These are phyloP conservation scores for Mylabris sibirica DNA, from an alignment of 2,888 invertebrate genomes.

Conservation along the genomic window DNA sequence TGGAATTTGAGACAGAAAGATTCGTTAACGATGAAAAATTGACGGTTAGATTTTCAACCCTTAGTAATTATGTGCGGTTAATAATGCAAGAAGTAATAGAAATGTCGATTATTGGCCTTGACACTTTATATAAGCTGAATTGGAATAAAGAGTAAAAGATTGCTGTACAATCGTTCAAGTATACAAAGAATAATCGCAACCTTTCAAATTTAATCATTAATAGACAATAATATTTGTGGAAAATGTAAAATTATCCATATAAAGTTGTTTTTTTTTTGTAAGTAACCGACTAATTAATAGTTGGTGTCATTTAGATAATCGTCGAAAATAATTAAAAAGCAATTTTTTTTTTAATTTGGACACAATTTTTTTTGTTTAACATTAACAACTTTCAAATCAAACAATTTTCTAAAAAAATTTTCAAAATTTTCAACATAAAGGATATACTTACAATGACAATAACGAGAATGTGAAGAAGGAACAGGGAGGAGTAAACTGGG, in stretches of 20 bases:
- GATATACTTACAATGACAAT: conserved; percentile 46
- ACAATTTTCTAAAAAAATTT: not conserved
- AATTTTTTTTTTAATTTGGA: not conserved
- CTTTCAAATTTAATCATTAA: conserved; percentile 29
- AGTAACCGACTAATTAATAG: not conserved
- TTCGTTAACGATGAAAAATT: no score
- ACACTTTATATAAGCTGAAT: conserved; percentile 38
- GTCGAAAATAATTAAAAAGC: not conserved
- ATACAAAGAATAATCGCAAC: conserved; percentile 28
- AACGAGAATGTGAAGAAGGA: conserved; percentile 50
- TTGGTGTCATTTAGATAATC: not conserved
- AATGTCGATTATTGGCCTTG: conserved; percentile 45
- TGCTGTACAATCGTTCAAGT: conserved; percentile 33
- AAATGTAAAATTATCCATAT: not conserved
- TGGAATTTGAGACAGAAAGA: no score
- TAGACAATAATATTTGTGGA: not conserved
- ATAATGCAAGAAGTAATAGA: conserved; percentile 39
- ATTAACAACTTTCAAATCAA: not conserved
- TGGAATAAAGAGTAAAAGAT: conserved; percentile 33
- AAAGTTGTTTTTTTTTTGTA: not conserved
- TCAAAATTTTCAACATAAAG: not conserved
- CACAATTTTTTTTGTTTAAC: not conserved
- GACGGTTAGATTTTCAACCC: conserved; percentile 22
- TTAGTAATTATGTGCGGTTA: conserved; percentile 23
- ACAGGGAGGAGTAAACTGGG: conserved; percentile 51